Conservation (phyloP, 1,140 invertebrate species). For the Chrysomallon squamiferum region DNA sequence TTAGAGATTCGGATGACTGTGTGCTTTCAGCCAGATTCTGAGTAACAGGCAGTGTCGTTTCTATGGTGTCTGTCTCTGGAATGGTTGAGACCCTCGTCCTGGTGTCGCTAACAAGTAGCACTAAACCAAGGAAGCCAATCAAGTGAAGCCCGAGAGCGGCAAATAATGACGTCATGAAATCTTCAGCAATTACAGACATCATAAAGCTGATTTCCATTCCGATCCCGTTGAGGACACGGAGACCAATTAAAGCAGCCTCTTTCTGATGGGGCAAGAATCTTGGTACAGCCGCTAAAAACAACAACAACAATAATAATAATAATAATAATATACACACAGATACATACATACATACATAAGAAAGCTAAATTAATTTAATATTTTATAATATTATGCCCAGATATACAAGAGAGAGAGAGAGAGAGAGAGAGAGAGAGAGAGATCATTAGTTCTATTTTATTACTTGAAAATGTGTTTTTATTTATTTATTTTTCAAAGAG, state of each 20-base stretch:
- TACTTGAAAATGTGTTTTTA: too few species aligned
- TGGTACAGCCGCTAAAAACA: conserved; percentile 21
- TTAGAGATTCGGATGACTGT: neutral
- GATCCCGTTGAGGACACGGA: conserved; percentile 25
- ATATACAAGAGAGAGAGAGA: too few species aligned
- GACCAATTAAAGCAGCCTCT: conserved; percentile 25
- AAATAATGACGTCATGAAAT: conserved; percentile 28
- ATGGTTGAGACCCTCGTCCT: neutral
- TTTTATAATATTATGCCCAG: too few species aligned
- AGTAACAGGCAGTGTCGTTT: conserved; percentile 3
- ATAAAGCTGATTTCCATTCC: conserved; percentile 27
- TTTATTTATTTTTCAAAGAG: too few species aligned
- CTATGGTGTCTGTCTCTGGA: neutral
- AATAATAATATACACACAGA: too few species aligned
- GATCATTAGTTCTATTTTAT: too few species aligned
- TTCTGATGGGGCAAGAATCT: conserved; percentile 20
- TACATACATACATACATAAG: too few species aligned
- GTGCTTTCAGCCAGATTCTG: neutral
- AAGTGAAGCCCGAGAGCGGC: conserved; percentile 23
- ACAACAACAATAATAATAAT: neutral
- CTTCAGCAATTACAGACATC: conserved; percentile 18
- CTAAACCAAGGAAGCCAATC: conserved; percentile 26
- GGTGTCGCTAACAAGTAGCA: conserved; percentile 21
- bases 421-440: too few species aligned
- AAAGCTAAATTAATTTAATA: too few species aligned